phyloP scores from a whole-genome alignment of 2,113 vertebrate species.

The Eptatretus burgeri region DNA sequence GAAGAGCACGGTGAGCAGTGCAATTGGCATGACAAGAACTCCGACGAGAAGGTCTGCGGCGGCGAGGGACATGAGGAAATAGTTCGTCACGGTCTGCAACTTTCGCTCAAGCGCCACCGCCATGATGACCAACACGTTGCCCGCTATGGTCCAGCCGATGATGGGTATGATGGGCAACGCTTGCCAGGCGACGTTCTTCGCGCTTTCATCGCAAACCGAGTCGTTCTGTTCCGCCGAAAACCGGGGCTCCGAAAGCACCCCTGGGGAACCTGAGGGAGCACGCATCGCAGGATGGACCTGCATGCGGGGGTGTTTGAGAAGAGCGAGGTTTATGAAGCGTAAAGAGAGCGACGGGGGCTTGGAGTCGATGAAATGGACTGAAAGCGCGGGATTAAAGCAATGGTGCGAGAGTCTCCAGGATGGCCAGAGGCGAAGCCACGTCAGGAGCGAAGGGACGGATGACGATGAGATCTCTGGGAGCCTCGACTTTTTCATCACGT shows the following conservation, averaged over 20 bases:
- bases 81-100: constrained; percentile 85
- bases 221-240: too few species aligned
- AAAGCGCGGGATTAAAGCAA: constrained; percentile 16
- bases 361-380: too few species aligned
- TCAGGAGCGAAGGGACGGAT: too few species aligned
- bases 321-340: too few species aligned
- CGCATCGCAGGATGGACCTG: too few species aligned
- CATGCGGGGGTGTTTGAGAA: too few species aligned
- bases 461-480: too few species aligned
- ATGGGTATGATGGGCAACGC: constrained; percentile 47
- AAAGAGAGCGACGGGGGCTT: too few species aligned
- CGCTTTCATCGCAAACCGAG: background rate
- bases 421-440: constrained; percentile 8
- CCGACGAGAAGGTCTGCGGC: constrained; percentile 80
- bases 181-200: constrained; percentile 23
- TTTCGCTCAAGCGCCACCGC: constrained; percentile 72
- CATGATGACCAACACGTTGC: constrained; percentile 81
- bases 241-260: too few species aligned
- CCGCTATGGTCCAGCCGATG: constrained; percentile 74
- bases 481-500: too few species aligned
- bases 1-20: constrained; percentile 56
- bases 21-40: constrained; percentile 79
- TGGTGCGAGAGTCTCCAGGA: constrained; percentile 10
- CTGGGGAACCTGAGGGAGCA: too few species aligned
- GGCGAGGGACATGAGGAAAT: constrained; percentile 74